A percentile compares a stretch with the other conserved stretches of the same genome.
These are phyloP conservation scores for Heteromyza rotundicornis DNA, from an alignment of 2,888 invertebrate species.

Conservation along the genomic window DNA sequence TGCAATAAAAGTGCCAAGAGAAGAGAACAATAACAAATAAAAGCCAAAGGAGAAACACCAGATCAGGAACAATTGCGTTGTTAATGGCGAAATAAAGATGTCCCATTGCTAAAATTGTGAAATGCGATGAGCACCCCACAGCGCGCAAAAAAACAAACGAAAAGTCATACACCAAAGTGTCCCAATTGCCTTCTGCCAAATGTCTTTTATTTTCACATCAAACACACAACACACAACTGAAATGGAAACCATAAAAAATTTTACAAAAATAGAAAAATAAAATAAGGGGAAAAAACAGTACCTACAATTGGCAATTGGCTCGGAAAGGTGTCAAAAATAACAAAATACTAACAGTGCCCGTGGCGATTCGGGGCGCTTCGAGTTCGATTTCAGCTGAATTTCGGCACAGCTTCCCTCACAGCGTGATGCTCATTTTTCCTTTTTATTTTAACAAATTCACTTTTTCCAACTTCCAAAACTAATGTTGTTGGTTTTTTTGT, in stretches of 20 bases:
- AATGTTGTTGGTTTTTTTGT: constrained; percentile 12
- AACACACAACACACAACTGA: too few relatives aligned
- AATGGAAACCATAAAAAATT: constrained; percentile 50
- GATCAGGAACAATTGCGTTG: constrained; percentile 23
- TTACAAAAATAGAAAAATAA: constrained; percentile 23
- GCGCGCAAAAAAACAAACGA: not conserved
- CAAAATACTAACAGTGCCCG: constrained; percentile 37
- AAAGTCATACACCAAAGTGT: not conserved
- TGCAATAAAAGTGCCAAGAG: not conserved
- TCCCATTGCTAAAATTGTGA: constrained; percentile 23
- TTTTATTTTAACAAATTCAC: constrained; percentile 1
- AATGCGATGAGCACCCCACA: not conserved
- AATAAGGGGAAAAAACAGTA: not conserved
- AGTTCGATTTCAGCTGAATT: constrained; percentile 17
- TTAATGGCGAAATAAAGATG: constrained; percentile 55
- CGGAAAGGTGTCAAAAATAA: constrained; percentile 58
- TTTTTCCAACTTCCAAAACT: not conserved
- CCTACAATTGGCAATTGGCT: not conserved
- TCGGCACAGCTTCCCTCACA: constrained; percentile 32
- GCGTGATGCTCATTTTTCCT: constrained; percentile 52
- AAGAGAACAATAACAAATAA: not conserved
- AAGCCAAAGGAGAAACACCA: not conserved
- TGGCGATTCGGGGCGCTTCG: constrained; percentile 14
- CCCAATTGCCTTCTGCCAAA: not conserved
- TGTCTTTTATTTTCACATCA: constrained; percentile 4